Evolutionary conservation across 2,113 vertebrate species (phyloP).

Genomic region (Rhinichthys klamathensis): DNA sequence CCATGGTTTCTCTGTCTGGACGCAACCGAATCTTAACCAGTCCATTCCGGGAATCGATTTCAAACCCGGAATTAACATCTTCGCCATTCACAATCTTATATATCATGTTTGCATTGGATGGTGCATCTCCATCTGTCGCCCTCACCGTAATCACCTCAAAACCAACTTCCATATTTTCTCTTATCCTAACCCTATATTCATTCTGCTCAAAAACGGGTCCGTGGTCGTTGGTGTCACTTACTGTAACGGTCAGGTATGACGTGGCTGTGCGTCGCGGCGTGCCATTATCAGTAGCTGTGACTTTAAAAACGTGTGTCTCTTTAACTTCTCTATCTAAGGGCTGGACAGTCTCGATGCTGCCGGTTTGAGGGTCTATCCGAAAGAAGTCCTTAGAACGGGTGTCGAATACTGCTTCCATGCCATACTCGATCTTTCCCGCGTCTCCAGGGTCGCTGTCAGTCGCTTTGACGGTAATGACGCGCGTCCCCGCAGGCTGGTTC

Average conservation of each 20-base stretch:
- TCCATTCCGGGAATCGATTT: slow-evolving; percentile 87
- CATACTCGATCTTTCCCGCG: slow-evolving; percentile 86
- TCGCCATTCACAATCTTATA: slow-evolving; percentile 85
- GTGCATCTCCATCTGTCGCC: slow-evolving; percentile 90
- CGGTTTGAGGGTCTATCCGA: slow-evolving; percentile 82
- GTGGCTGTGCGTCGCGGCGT: slow-evolving; percentile 79
- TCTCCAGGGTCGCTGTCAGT: slow-evolving; percentile 88
- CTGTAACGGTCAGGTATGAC: slow-evolving; percentile 88
- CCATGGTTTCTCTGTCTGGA: slow-evolving; percentile 85
- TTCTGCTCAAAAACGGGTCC: slow-evolving; percentile 89
- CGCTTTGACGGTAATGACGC: slow-evolving; percentile 87
- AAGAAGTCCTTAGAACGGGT: slow-evolving; percentile 90
- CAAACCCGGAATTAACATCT: slow-evolving; percentile 80
- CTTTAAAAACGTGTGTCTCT: slow-evolving; percentile 92
- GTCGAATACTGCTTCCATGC: slow-evolving; percentile 91
- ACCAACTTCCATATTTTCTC: slow-evolving; percentile 93
- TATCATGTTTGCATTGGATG: slow-evolving; percentile 93
- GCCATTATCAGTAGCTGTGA: slow-evolving; percentile 84
- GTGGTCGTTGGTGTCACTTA: slow-evolving; percentile 95
- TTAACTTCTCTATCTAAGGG: slow-evolving; percentile 91
- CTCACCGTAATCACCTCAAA: slow-evolving; percentile 94
- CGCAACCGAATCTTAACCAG: slow-evolving; percentile 86
- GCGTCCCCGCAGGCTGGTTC: slow-evolving; percentile 87
- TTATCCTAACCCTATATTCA: slow-evolving; percentile 86
- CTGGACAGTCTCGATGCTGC: slow-evolving; percentile 83